phyloP scores from a whole-genome alignment of 2,888 invertebrate genomes.

The Campoletis raptor region DNA sequence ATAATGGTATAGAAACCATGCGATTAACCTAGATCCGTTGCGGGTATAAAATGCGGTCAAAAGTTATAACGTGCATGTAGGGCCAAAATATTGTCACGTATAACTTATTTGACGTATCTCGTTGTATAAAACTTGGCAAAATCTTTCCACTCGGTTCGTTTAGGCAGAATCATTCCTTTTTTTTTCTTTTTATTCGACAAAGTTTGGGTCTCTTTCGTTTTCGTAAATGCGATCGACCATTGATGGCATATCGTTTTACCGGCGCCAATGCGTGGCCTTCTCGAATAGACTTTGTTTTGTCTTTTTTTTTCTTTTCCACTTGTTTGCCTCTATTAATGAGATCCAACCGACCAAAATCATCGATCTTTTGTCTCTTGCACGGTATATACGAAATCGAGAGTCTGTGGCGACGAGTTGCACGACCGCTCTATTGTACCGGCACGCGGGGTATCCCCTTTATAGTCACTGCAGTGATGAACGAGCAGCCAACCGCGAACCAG shows the following conservation, averaged over 20 bases:
- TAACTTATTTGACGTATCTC: neutral
- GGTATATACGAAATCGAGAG: conserved; percentile 6
- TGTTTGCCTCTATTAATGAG: conserved; percentile 50
- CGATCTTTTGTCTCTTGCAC: conserved; percentile 59
- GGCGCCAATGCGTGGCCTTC: conserved; percentile 40
- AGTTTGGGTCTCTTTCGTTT: neutral
- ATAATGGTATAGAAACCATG: conserved; percentile 41
- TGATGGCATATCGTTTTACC: conserved; percentile 50
- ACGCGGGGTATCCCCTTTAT: conserved; percentile 43
- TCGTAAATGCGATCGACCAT: neutral
- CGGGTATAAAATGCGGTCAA: conserved; percentile 8
- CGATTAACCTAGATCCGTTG: conserved; percentile 60
- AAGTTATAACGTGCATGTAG: no score
- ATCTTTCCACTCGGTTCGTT: conserved; percentile 21
- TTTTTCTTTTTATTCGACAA: neutral
- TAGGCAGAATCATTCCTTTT: conserved; percentile 13
- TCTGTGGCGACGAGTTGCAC: conserved; percentile 9
- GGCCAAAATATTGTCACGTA: no score
- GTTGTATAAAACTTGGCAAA: conserved; percentile 7
- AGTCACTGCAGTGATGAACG: conserved; percentile 29
- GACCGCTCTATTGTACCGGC: neutral
- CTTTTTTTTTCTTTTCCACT: conserved; percentile 31
- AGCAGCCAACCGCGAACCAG: conserved; percentile 55
- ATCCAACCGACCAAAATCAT: conserved; percentile 57
- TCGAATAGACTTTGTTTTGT: conserved; percentile 27